A percentile compares a stretch with the other conserved stretches of the same genome.
Conservation (phyloP, 2,797 vertebrate genomes). For the Arvicola amphibius region DNA sequence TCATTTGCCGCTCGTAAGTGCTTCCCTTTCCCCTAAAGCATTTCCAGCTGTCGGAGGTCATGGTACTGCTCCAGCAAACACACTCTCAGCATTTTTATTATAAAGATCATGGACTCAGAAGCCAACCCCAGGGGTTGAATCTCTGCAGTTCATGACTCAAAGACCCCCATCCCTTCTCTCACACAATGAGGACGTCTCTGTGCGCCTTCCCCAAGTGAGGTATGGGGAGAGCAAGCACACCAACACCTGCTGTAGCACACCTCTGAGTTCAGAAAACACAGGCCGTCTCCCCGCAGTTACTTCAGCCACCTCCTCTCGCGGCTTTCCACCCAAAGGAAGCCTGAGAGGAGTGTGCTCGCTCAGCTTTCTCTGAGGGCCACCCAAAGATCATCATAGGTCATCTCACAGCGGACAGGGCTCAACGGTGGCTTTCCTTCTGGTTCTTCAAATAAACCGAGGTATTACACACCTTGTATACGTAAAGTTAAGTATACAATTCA, state of each 20-base stretch:
- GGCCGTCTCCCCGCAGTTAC: background rate
- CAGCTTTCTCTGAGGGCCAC: fast-evolving
- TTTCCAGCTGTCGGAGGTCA: background rate
- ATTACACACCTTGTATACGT: background rate
- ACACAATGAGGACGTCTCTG: background rate
- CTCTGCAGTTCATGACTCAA: background rate
- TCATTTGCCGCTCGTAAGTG: background rate
- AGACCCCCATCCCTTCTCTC: background rate
- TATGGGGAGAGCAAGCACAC: background rate
- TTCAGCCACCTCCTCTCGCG: background rate
- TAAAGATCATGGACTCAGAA: background rate
- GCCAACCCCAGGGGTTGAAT: background rate
- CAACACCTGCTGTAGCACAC: background rate
- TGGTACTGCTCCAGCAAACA: background rate
- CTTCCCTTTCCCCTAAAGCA: background rate
- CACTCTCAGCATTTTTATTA: background rate
- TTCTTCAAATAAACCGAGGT: background rate
- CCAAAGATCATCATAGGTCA: background rate
- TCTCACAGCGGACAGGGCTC: background rate
- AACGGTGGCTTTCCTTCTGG: background rate
- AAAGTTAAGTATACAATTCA: background rate
- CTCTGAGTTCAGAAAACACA: background rate
- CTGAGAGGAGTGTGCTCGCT: background rate
- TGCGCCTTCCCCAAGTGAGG: background rate
- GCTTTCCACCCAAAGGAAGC: background rate